A percentile compares a stretch with the other conserved stretches of the same genome.
phyloP scores from a whole-genome alignment of 2,888 invertebrate genomes.

The Barypeithes pellucidus region DNA sequence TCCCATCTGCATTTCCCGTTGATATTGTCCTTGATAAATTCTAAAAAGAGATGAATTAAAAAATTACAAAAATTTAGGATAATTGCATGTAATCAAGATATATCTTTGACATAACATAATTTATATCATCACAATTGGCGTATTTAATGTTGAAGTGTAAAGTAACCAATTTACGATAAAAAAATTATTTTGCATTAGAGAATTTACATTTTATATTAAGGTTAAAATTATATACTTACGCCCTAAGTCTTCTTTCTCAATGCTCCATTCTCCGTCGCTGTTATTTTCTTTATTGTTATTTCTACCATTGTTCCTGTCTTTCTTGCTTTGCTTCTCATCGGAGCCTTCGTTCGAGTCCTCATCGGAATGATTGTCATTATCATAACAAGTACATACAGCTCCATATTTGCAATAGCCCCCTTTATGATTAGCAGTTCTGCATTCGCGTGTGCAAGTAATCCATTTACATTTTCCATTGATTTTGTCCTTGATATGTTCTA shows the following conservation, averaged over 20 bases:
- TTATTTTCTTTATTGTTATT: too few species aligned
- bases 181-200: too few species aligned
- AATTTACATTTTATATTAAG: too few species aligned
- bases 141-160: too few species aligned
- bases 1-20: background rate
- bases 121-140: too few species aligned
- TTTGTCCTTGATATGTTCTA: conserved; percentile 6
- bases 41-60: background rate
- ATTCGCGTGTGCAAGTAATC: background rate
- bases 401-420: conserved; percentile 20
- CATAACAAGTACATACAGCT: background rate
- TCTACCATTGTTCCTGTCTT: too few species aligned
- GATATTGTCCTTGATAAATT: conserved; percentile 5
- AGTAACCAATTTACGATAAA: too few species aligned
- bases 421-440: background rate
- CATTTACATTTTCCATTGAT: conserved; percentile 1
- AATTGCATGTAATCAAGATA: too few species aligned
- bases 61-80: too few species aligned
- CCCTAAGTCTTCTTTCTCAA: background rate
- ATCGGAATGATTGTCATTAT: background rate
- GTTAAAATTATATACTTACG: conserved; percentile 9
- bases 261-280: too few species aligned
- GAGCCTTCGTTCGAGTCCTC: background rate
- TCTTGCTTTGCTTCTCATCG: background rate
- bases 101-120: too few species aligned